Evolutionary conservation across 2,797 vertebrate genomes (phyloP).

Genomic region (Tangara arthus): DNA sequence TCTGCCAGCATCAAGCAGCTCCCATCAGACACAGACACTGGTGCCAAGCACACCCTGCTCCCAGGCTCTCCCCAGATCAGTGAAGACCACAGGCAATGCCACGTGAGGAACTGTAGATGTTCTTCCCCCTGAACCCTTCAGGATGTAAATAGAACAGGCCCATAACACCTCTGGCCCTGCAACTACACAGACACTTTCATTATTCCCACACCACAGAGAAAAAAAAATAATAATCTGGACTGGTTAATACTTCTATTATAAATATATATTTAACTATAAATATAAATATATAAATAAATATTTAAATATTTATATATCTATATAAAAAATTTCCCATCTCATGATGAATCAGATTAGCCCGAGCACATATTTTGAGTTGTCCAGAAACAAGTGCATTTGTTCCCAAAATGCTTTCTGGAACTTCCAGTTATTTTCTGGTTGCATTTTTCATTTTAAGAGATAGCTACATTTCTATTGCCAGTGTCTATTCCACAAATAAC

Average conservation of each 20-base stretch:
- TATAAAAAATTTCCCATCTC: not conserved
- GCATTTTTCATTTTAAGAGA: not conserved
- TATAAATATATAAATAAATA: too few species aligned
- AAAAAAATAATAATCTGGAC: not conserved
- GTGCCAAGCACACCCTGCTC: not conserved
- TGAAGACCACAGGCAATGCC: not conserved
- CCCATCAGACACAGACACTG: not conserved
- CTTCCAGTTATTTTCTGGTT: not conserved
- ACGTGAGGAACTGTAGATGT: not conserved
- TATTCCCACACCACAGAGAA: not conserved
- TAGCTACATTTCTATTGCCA: not conserved
- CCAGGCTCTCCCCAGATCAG: not conserved
- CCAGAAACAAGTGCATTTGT: not conserved
- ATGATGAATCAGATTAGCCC: not conserved
- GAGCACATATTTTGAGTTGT: not conserved
- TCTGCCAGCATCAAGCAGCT: not conserved
- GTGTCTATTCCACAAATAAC: not conserved
- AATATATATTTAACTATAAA: not conserved
- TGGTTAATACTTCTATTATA: not conserved
- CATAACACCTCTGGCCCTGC: not conserved
- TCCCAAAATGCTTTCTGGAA: not conserved
- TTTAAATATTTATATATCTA: too few species aligned
- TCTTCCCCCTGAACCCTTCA: not conserved
- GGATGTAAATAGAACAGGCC: not conserved
- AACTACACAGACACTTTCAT: not conserved